phyloP scores from a whole-genome alignment of 2,888 invertebrate species.

The Tethea ocularis region DNA sequence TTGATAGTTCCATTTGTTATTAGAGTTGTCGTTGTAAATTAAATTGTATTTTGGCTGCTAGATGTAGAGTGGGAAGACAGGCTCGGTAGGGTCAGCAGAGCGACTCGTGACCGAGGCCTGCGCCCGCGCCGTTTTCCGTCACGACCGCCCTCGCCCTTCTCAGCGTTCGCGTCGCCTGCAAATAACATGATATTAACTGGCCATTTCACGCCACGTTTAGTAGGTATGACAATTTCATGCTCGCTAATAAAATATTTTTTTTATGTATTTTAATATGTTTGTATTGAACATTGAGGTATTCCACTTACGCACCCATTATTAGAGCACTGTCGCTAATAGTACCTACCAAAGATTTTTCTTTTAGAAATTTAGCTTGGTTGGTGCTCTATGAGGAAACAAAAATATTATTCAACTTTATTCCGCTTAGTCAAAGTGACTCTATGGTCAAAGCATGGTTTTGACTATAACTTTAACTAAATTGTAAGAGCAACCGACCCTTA shows the following conservation, averaged over 20 bases:
- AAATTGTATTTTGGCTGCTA: slow-evolving; percentile 33
- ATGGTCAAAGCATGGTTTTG: too few relatives aligned
- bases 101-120: slow-evolving; percentile 74
- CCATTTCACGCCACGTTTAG: slow-evolving; percentile 78
- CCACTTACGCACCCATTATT: too few relatives aligned
- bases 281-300: too few relatives aligned
- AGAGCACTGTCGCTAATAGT: too few relatives aligned
- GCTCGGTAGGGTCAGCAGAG: slow-evolving; percentile 71
- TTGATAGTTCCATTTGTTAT: slow-evolving; percentile 13
- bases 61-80: slow-evolving; percentile 41
- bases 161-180: slow-evolving; percentile 59
- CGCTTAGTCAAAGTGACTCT: too few relatives aligned
- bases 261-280: too few relatives aligned
- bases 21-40: slow-evolving; percentile 1
- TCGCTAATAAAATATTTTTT: slow-evolving; percentile 44
- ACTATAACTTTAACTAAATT: too few relatives aligned
- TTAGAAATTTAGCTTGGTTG: too few relatives aligned
- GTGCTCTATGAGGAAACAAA: too few relatives aligned
- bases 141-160: slow-evolving; percentile 66
- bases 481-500: too few relatives aligned
- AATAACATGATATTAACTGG: slow-evolving; percentile 81
- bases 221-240: slow-evolving; percentile 50
- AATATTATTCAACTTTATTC: too few relatives aligned
- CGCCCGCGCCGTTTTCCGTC: slow-evolving; percentile 58
- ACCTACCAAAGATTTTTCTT: too few relatives aligned